Evolutionary conservation across 2,797 vertebrate species (phyloP).

Genomic region (Dromococcyx pavoninus): DNA sequence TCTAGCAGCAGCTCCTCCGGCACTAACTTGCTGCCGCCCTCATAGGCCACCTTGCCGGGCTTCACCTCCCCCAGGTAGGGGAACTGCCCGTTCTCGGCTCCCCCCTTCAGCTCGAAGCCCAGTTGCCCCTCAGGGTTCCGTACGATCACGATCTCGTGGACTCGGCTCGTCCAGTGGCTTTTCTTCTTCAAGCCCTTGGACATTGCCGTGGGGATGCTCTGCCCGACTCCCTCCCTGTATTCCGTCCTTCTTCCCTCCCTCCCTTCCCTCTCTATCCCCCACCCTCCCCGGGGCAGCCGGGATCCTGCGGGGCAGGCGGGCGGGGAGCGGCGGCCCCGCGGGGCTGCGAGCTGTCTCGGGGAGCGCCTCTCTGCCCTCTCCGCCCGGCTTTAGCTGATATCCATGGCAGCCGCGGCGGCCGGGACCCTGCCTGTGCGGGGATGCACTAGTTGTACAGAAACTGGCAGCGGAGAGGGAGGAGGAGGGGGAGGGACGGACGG

Average conservation of each 20-base stretch:
- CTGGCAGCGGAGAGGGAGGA: slow-evolving; percentile 53
- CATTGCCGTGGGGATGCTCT: slow-evolving; percentile 84
- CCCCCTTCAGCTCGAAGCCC: slow-evolving; percentile 90
- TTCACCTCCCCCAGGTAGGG: slow-evolving; percentile 92
- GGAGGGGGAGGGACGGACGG: background rate
- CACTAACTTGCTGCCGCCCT: slow-evolving; percentile 85
- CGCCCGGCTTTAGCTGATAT: slow-evolving; percentile 68
- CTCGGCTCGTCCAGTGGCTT: slow-evolving; percentile 97
- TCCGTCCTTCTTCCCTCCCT: slow-evolving; percentile 49
- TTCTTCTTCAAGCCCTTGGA: slow-evolving; percentile 95
- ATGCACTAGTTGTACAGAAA: slow-evolving; percentile 76
- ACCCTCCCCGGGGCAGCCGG: slow-evolving; percentile 39
- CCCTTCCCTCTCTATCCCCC: background rate
- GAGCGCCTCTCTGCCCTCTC: slow-evolving; percentile 59
- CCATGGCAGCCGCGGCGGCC: slow-evolving; percentile 75
- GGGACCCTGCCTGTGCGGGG: slow-evolving; percentile 40
- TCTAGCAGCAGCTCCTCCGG: slow-evolving; percentile 92
- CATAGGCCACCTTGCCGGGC: slow-evolving; percentile 83
- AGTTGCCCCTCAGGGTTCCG: slow-evolving; percentile 87
- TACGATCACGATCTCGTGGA: slow-evolving; percentile 91
- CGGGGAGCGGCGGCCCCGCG: slow-evolving; percentile 63
- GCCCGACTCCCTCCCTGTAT: slow-evolving; percentile 61
- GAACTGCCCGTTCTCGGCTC: slow-evolving; percentile 95
- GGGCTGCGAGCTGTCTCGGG: slow-evolving; percentile 12
- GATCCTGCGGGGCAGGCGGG: slow-evolving; percentile 62